phyloP scores from a whole-genome alignment of 2,113 vertebrate genomes.

The Nyctibius bracteatus region DNA sequence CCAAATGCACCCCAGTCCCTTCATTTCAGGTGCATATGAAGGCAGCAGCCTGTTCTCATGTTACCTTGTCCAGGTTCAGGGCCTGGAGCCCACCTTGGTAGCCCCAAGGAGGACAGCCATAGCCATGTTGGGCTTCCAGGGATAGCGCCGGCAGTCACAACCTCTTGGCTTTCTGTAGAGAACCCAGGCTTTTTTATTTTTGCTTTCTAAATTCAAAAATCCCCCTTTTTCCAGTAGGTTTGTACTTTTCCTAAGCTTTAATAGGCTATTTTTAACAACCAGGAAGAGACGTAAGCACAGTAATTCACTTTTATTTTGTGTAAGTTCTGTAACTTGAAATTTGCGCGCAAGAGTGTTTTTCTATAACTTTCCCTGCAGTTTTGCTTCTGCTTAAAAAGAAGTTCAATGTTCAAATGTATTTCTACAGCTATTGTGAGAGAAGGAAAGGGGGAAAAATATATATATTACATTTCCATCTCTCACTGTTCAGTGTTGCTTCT shows the following conservation, averaged over 20 bases:
- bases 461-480: not conserved
- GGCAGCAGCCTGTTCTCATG: not conserved
- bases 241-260: not conserved
- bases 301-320: not conserved
- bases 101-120: no score
- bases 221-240: not conserved
- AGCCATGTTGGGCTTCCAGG: not conserved
- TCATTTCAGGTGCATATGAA: fast-evolving
- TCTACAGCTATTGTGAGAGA: not conserved
- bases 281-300: not conserved
- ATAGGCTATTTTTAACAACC: not conserved
- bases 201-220: not conserved
- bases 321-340: not conserved
- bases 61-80: not conserved
- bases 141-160: not conserved
- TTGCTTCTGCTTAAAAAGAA: not conserved
- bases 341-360: not conserved
- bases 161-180: not conserved
- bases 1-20: not conserved
- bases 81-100: not conserved
- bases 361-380: not conserved
- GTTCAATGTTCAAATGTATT: not conserved
- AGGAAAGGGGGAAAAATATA: not conserved
- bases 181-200: not conserved
- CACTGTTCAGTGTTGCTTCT: not conserved